These are phyloP conservation scores for Nematolebias whitei DNA, from an alignment of 2,113 vertebrate genomes.

Conservation along the genomic window DNA sequence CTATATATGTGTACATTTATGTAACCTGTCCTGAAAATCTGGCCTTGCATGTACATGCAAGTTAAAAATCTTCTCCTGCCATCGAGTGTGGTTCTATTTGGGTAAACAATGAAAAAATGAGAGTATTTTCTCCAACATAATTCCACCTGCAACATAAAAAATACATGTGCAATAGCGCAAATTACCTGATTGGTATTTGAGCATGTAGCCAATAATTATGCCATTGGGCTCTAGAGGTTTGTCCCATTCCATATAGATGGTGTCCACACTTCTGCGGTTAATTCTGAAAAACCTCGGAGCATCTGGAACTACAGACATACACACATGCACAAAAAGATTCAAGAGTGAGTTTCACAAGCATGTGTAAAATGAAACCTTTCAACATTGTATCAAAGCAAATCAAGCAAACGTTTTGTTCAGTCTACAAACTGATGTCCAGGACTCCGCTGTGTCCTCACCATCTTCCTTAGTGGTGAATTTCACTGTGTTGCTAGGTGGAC, in stretches of 20 bases:
- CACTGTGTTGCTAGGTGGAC: slow-evolving; percentile 87
- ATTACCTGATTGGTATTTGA: slow-evolving; percentile 89
- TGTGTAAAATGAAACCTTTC: too few relatives aligned
- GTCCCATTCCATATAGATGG: slow-evolving; percentile 89
- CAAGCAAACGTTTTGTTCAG: too few relatives aligned
- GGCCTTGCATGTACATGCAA: too few relatives aligned
- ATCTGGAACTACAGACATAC: slow-evolving; percentile 84
- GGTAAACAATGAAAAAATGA: too few relatives aligned
- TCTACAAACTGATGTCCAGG: neutral
- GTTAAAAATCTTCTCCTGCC: too few relatives aligned
- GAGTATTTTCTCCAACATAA: too few relatives aligned
- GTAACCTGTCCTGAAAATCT: too few relatives aligned
- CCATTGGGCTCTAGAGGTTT: slow-evolving; percentile 94
- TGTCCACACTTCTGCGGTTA: slow-evolving; percentile 83
- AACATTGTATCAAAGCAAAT: too few relatives aligned
- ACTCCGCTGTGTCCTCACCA: slow-evolving; percentile 78
- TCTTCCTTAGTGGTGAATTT: slow-evolving; percentile 93
- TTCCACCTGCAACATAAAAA: too few relatives aligned
- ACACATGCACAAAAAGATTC: neutral
- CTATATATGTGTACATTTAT: too few relatives aligned
- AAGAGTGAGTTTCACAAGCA: too few relatives aligned
- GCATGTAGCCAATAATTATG: slow-evolving; percentile 88
- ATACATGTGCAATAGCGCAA: neutral
- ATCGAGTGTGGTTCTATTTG: too few relatives aligned
- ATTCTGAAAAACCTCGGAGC: slow-evolving; percentile 88